Evolutionary conservation across 2,113 vertebrate genomes (phyloP), one percentile per base, ranked within the genome.

Genomic region (Psittacus erithacus): DNA sequence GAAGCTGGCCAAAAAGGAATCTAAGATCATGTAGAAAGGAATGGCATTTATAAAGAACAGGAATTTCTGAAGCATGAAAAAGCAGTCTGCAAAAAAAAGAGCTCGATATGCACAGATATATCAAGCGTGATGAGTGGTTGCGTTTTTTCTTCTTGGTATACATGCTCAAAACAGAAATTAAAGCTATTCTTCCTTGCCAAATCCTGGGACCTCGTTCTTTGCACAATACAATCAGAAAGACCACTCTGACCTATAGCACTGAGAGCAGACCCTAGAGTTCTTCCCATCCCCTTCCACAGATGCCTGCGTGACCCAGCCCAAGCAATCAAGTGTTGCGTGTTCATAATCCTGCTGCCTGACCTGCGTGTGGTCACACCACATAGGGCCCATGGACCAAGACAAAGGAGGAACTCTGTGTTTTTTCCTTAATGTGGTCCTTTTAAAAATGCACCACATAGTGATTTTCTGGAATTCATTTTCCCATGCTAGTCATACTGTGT

Each of bases 1-100:
- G 65, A 85, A 89, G 83, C 82, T 62, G 41, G 84, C 57, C 65
- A 89, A 92, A 96, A 83, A 96, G 69, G 77, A 94, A 81, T 93
- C 92, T 86, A 93, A 94, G 91, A 95, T 92, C 89, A 70, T 91
- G 86, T 87, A 96, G 94, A 97, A 93, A 91, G 90, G 75, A 96
- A 93, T 47, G 46, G 74, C 91, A 94, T 89, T 82, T 73, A 70
- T 82, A 74, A 89, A 91, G 95, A 87, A 67, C 81, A 82, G 53
- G 90, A 92, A 80, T 92, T 94, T 74, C 67, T 91, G 95, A 95
- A 95, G 96, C 88, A 57, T 92, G 88, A 92, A 96, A 86, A 89
- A 89, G 57, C 33, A 92, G 77, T 29, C 52, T 92, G 59, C 35
- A 38, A 25, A 67, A 75, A 50, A 23, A 23, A 59, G 18, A 68